Percentiles rank a stretch among this genome's conserved stretches.
Evolutionary conservation across 2,113 vertebrate genomes (phyloP).

Genomic region (Zeus faber): DNA sequence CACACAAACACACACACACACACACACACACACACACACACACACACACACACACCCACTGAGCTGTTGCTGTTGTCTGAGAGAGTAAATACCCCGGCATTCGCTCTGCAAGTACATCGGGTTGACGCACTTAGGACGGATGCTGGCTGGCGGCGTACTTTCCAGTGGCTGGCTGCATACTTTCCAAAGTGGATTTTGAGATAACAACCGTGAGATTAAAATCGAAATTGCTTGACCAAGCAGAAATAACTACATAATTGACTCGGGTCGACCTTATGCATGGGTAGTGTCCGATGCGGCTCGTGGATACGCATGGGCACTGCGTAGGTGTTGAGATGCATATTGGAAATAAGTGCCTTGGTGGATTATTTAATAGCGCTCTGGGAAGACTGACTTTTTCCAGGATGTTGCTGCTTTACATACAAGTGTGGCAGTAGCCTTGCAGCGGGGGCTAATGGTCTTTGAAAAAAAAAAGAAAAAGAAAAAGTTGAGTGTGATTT

Average conservation of each 20-base stretch:
- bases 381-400: not conserved
- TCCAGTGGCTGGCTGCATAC: constrained; percentile 28
- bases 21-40: no score
- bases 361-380: not conserved
- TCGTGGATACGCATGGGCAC: constrained; percentile 17
- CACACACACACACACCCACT: not conserved
- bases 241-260: constrained; percentile 57
- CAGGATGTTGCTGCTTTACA: not conserved
- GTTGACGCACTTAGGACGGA: not conserved
- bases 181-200: constrained; percentile 43
- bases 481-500: not conserved
- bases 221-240: constrained; percentile 58
- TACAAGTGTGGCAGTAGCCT: not conserved
- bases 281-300: constrained; percentile 31
- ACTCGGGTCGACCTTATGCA: constrained; percentile 35
- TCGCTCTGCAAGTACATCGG: not conserved
- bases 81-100: not conserved
- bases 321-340: constrained; percentile 4
- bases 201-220: constrained; percentile 62
- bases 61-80: not conserved
- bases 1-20: no score
- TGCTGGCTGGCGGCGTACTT: not conserved
- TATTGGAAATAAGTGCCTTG: constrained; percentile 6
- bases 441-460: not conserved
- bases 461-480: no score